These are phyloP conservation scores for Philopedon plagiatum DNA, from an alignment of 2,888 invertebrate genomes.

Conservation along the genomic window DNA sequence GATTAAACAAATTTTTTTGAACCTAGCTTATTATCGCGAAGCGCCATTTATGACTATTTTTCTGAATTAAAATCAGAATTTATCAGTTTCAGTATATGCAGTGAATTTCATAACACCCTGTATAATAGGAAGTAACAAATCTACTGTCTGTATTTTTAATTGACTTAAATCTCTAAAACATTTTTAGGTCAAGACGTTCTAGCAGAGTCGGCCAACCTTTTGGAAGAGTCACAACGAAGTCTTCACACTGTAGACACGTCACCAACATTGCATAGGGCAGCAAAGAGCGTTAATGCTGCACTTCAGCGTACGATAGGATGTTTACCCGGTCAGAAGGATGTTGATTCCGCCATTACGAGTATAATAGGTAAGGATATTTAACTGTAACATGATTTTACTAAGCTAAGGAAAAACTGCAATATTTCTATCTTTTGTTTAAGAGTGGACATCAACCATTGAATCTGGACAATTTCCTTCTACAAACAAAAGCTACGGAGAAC, in stretches of 20 bases:
- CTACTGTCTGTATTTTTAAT: no score
- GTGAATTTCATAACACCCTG: no score
- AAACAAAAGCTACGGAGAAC: conserved; percentile 81
- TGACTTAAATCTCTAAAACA: neutral
- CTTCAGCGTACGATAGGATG: conserved; percentile 83
- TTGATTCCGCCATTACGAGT: conserved; percentile 89
- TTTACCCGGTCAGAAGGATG: conserved; percentile 93
- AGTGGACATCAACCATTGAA: conserved; percentile 81
- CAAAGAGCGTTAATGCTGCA: conserved; percentile 77
- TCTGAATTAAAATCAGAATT: no score
- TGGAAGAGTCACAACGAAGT: conserved; percentile 81
- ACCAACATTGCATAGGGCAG: conserved; percentile 80
- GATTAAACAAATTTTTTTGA: no score
- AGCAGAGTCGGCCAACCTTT: conserved; percentile 53
- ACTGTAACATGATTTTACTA: no score
- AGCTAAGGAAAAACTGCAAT: no score
- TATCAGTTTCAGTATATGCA: no score
- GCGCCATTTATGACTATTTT: no score
- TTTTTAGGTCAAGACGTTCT: conserved; percentile 75
- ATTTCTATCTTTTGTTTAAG: conserved; percentile 62
- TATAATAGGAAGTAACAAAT: no score
- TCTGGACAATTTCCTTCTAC: conserved; percentile 83
- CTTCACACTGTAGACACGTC: conserved; percentile 78
- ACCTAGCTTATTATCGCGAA: no score
- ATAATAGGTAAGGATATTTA: conserved; percentile 73